Base-by-base conservation (phyloP, 2,113 vertebrate species). In the Corythornis madagascariensis region DNA sequence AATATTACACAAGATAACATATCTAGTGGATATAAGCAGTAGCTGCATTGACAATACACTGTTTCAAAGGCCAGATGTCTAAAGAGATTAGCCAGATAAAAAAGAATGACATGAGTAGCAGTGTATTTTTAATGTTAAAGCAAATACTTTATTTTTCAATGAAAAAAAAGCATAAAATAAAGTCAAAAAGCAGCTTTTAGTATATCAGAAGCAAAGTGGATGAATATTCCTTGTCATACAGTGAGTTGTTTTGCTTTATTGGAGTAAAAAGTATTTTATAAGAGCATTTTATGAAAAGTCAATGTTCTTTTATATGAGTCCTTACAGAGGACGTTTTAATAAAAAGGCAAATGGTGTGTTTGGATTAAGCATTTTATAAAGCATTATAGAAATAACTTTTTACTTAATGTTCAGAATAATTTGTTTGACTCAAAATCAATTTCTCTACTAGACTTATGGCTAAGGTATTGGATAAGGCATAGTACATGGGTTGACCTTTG, bases 51-150 rank as follows among this genome's bases (percentile, higher is more conserved):
- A 66, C 88, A 90, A 84, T 72, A 47, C 48, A 70, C 66, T 89
- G 83, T 33, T 70, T 90, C 81, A 94, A 90, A 92, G 78, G 78
- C 81, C 74, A 87, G 75, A 89, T 88, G 76, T 65, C 43, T 92
- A n/a, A 88, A 86, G 91, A 90, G 61, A 90, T 86, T 83, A 84
- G 3, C 24, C 67, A 79, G 71, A 28, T 74, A 71, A 83, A 89
- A 85, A 81, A 79, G 47, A 72, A 65, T 65, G 16, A 57, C 4
- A 9, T 71, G 83, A 92, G 65, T 53, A 88, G 21, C 35, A 81
- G 26, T 66, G 28, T 76, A 57, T 19, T 77, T 89, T 65, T 74
- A 63, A 66, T 89, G 55, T 86, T 79, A 69, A 76, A 73, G 42
- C 85, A 85, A 83, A 95, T 76, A n/a, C 21, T 70, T 92, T 65